phyloP scores from a whole-genome alignment of 2,797 vertebrate species.

The Phalloptychus januarius region DNA sequence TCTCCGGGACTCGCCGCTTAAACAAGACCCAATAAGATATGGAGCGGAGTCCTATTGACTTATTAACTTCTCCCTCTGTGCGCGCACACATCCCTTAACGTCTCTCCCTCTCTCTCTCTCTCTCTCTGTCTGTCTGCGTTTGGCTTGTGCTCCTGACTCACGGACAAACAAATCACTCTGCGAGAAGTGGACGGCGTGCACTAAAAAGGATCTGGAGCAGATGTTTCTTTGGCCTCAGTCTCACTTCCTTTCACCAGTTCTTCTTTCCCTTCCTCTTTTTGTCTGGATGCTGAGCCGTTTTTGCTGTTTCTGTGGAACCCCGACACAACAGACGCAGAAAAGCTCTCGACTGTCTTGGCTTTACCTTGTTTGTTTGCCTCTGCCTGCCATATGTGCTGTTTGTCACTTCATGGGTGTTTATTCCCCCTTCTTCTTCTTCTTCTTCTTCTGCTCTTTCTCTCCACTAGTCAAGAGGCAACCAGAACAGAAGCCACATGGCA shows the following conservation, averaged over 20 bases:
- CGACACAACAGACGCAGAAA: constrained; percentile 33
- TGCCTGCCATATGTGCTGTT: constrained; percentile 51
- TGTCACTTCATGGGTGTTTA: constrained; percentile 21
- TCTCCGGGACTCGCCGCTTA: constrained; percentile 53
- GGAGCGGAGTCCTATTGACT: constrained; percentile 73
- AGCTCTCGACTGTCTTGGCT: constrained; percentile 41
- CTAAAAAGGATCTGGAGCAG: constrained; percentile 79
- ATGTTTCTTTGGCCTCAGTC: constrained; percentile 78
- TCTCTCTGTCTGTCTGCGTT: constrained; percentile 33
- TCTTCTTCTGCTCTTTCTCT: not conserved
- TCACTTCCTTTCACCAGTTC: constrained; percentile 82
- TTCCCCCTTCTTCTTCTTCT: too few species aligned
- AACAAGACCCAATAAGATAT: constrained; percentile 75
- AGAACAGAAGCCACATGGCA: constrained; percentile 13
- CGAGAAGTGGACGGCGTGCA: constrained; percentile 45
- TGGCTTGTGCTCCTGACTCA: constrained; percentile 61
- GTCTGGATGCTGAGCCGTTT: constrained; percentile 51
- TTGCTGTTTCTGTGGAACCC: constrained; percentile 55
- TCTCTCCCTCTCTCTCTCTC: constrained; percentile 45
- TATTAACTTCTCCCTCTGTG: constrained; percentile 73
- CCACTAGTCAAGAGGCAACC: constrained; percentile 13
- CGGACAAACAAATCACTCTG: constrained; percentile 72
- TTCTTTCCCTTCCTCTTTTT: constrained; percentile 83
- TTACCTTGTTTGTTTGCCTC: constrained; percentile 47
- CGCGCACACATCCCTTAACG: constrained; percentile 44